A percentile compares a stretch with the other conserved stretches of the same genome.
These are phyloP conservation scores for Octomys mimax DNA, from an alignment of 2,797 vertebrate genomes.

Conservation along the genomic window DNA sequence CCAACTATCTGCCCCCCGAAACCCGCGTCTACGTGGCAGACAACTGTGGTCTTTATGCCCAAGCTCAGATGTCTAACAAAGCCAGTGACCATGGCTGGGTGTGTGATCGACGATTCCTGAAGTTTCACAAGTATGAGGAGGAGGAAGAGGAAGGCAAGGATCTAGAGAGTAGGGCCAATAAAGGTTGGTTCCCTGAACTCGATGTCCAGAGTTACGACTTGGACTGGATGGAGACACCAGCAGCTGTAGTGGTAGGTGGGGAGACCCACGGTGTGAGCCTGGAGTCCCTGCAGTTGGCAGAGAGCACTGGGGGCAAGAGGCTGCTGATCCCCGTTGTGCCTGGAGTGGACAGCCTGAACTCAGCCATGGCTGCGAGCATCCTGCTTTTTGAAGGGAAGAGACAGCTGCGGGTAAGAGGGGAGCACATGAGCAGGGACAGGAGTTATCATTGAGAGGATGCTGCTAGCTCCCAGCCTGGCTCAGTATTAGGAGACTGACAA, in stretches of 20 bases:
- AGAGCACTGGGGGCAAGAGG: slow-evolving; percentile 90
- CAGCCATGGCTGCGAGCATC: slow-evolving; percentile 95
- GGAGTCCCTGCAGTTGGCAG: slow-evolving; percentile 91
- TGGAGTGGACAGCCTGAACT: slow-evolving; percentile 94
- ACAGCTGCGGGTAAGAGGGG: slow-evolving; percentile 86
- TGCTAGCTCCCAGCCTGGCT: background rate
- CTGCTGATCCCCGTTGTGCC: slow-evolving; percentile 93
- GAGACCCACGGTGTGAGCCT: slow-evolving; percentile 94
- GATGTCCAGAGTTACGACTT: slow-evolving; percentile 90
- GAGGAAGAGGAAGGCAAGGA: background rate
- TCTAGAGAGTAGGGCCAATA: slow-evolving; percentile 65
- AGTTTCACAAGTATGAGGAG: slow-evolving; percentile 77
- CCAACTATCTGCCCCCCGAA: slow-evolving; percentile 87
- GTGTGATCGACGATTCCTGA: slow-evolving; percentile 81
- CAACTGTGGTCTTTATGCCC: slow-evolving; percentile 77
- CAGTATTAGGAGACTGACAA: background rate
- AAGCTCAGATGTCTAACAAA: slow-evolving; percentile 72
- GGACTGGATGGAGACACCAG: slow-evolving; percentile 90
- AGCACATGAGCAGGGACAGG: slow-evolving; percentile 23
- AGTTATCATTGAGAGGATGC: background rate
- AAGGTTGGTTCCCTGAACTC: slow-evolving; percentile 84
- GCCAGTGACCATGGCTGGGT: slow-evolving; percentile 87
- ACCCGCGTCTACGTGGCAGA: slow-evolving; percentile 93
- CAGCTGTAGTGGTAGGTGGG: slow-evolving; percentile 94
- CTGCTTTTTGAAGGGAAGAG: slow-evolving; percentile 96